Conservation (phyloP, 2,113 vertebrate species). For the Oryzias woworae region DNA sequence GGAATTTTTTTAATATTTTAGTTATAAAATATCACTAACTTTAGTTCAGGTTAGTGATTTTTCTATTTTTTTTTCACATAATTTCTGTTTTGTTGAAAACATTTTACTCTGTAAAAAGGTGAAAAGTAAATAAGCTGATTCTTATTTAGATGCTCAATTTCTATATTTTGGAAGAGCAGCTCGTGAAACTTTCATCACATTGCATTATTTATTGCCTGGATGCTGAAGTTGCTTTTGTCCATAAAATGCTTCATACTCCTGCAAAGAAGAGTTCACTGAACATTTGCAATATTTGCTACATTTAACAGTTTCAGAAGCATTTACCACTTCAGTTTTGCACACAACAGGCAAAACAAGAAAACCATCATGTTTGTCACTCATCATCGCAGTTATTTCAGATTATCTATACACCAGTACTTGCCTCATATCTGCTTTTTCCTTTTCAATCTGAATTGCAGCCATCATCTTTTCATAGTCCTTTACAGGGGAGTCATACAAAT, state of each 20-base stretch:
- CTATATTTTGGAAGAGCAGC: too few relatives aligned
- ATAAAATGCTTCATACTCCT: background rate
- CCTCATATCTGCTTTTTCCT: conserved; percentile 85
- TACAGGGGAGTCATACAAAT: conserved; percentile 81
- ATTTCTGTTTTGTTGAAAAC: background rate
- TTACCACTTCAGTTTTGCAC: background rate
- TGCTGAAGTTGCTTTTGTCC: background rate
- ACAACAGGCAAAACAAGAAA: background rate
- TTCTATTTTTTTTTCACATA: background rate
- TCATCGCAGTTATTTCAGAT: background rate
- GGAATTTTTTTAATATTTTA: background rate
- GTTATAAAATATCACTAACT: too few relatives aligned
- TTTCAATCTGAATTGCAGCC: conserved; percentile 82
- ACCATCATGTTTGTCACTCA: background rate
- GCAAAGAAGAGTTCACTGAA: background rate
- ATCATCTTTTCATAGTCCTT: conserved; percentile 91
- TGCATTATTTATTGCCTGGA: background rate
- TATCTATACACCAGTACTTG: conserved; percentile 39
- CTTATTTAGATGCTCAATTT: too few relatives aligned
- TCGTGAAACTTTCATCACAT: background rate
- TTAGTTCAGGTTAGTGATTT: background rate
- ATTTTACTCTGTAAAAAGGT: background rate
- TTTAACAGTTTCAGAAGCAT: background rate
- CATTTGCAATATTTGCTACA: background rate
- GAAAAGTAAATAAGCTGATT: too few relatives aligned